These are phyloP conservation scores for Mus musculus DNA, from an alignment of 2,113 vertebrate species.

Conservation along the genomic window GRCm39 chr2:137113001-137113500, in stretches of 20 bases:
- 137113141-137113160: background rate
- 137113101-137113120: conserved; percentile 60
- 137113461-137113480: background rate
- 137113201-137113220: background rate
- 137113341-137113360: background rate
- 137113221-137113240: background rate
- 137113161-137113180: background rate
- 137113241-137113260: conserved; percentile 18
- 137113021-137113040: conserved; percentile 83
- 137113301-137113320: background rate
- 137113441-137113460: background rate
- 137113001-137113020: conserved; percentile 90
- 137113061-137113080: conserved; percentile 79
- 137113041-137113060: conserved; percentile 89
- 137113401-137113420: conserved; percentile 20
- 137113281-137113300: background rate
- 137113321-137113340: background rate
- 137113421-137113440: background rate
- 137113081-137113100: conserved; percentile 62
- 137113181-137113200: background rate
- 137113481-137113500: background rate
- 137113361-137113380: background rate
- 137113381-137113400: background rate
- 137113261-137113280: background rate
- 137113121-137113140: conserved; percentile 37